Evolutionary conservation across 1,140 invertebrate species (phyloP), one percentile per base, ranked within the genome.

Genomic region (Acarapis woodi): DNA sequence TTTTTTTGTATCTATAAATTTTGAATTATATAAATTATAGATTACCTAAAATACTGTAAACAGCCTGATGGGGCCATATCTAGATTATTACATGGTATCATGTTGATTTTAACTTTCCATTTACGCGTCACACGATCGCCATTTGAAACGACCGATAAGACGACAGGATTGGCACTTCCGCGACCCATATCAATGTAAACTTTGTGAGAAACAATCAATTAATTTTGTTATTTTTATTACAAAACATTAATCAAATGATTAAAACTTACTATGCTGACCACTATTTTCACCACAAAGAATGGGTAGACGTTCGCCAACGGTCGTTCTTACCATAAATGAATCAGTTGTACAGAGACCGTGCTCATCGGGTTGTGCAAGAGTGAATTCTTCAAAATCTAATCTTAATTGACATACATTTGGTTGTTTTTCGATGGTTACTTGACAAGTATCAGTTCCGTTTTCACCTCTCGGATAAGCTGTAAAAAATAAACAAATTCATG

Each of bases 41-140:
- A n/a, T n/a, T n/a, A n/a, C n/a, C n/a, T n/a, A n/a, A n/a, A 47
- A 26, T 50, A 49, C 21, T 47, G 46, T 21, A 49, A 21, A 35
- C 48, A 49, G 26, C 48, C 46, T 8, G 47, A 42, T 10, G 48
- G 48, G 23, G 47, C n/a, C 44, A 49, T 49, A 38, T 49, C 64
- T 9, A 65, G 59, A 46, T 66, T 71, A 44, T 67, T 63, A 45
- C 74, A 78, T 4, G 61, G 62, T 24, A 79, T 63, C 59, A 78
- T 74, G 5, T 63, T 62, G 2, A 78, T 59, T 50, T 67, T 67
- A 23, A 79, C 64, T 48, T 74, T 74, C 73, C 73, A 80, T 42
- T 63, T 61, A 19, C 74, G 62, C 28, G 63, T 58, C 43, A 68
- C 66, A 37, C 59, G 48, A 6, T 66, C 64, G 0, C 61, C 53